phyloP scores from a whole-genome alignment of 2,888 invertebrate genomes.

The Chymomyza amoena region DNA sequence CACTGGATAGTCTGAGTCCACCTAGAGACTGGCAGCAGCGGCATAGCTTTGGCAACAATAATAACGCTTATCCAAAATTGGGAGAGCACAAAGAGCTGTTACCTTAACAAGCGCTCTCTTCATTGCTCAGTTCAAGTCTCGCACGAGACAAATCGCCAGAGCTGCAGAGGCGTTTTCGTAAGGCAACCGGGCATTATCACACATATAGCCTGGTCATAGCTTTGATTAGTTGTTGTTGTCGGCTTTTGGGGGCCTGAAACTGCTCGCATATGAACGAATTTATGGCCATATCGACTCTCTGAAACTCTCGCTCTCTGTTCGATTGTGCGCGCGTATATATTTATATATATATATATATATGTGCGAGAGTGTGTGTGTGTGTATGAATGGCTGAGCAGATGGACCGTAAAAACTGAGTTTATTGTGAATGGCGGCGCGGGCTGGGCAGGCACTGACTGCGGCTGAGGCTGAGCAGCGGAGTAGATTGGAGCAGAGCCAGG shows the following conservation, averaged over 20 bases:
- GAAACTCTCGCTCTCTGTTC: constrained; percentile 10
- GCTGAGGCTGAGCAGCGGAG: constrained; percentile 12
- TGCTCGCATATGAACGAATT: neutral
- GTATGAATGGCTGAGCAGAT: constrained; percentile 53
- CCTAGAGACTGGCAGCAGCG: neutral
- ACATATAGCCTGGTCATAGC: neutral
- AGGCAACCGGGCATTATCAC: neutral
- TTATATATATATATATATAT: too few species aligned
- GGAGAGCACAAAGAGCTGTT: neutral
- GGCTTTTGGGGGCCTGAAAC: neutral
- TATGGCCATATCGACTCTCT: neutral
- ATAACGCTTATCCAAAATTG: neutral
- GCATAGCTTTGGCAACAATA: neutral
- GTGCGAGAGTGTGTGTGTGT: constrained; percentile 5
- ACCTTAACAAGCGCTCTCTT: neutral
- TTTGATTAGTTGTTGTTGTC: neutral
- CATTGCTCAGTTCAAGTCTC: neutral
- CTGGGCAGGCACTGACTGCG: neutral
- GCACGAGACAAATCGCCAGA: neutral
- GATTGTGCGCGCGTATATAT: neutral
- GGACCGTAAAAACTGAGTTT: constrained; percentile 54
- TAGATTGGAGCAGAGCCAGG: constrained; percentile 39
- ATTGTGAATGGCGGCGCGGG: constrained; percentile 35
- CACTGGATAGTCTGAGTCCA: neutral
- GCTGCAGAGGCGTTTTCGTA: neutral